Percentiles rank a stretch among this genome's conserved stretches.
These are phyloP conservation scores for Drosophila fuyamai DNA, from an alignment of 1,140 invertebrate genomes.

Conservation along the genomic window DNA sequence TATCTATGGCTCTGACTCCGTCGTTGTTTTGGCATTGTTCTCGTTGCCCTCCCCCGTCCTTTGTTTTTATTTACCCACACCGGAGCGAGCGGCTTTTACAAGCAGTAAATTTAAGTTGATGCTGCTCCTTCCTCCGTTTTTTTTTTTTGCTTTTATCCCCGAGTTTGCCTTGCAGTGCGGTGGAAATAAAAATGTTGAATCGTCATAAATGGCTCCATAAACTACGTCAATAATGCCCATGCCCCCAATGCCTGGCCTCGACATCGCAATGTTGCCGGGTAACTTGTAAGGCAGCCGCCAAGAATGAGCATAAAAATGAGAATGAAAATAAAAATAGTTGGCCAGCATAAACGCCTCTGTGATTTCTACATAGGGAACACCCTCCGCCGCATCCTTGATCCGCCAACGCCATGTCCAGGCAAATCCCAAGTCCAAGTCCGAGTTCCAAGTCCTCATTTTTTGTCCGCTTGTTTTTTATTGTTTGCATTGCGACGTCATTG, in stretches of 20 bases:
- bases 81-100: slow-evolving; percentile 58
- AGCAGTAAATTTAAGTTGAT: slow-evolving; percentile 79
- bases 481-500: slow-evolving; percentile 78
- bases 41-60: slow-evolving; percentile 31
- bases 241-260: slow-evolving; percentile 37
- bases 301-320: slow-evolving; percentile 71
- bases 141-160: slow-evolving; percentile 4
- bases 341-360: slow-evolving; percentile 75
- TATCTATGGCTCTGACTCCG: slow-evolving; percentile 63
- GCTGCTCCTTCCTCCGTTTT: slow-evolving; percentile 18
- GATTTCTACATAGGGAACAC: slow-evolving; percentile 73
- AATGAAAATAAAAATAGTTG: slow-evolving; percentile 80
- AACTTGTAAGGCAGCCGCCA: slow-evolving; percentile 58
- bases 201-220: slow-evolving; percentile 83
- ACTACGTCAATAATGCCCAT: slow-evolving; percentile 73
- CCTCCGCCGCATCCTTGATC: slow-evolving; percentile 18
- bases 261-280: slow-evolving; percentile 50
- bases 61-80: slow-evolving; percentile 78
- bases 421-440: slow-evolving; percentile 13
- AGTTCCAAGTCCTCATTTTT: slow-evolving; percentile 16
- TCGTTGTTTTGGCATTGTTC: slow-evolving; percentile 78
- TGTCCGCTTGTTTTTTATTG: slow-evolving; percentile 62
- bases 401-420: slow-evolving; percentile 16
- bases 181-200: slow-evolving; percentile 83
- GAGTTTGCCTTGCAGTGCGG: slow-evolving; percentile 53